Conservation (phyloP, 2,797 vertebrate genomes). For the Rallus crepitans region DNA sequence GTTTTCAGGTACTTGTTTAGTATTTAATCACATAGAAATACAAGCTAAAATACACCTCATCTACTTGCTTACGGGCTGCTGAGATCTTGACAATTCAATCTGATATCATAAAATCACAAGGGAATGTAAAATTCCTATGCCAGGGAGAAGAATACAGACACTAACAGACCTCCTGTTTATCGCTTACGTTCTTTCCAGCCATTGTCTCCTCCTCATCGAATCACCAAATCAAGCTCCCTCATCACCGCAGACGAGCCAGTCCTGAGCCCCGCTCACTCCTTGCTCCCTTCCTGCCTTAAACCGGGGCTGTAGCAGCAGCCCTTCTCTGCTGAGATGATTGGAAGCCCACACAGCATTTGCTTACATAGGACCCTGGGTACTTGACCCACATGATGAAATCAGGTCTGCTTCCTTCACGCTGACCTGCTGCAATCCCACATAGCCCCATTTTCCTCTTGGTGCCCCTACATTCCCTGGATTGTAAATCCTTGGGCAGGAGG, state of each 20-base stretch:
- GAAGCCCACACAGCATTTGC: background rate
- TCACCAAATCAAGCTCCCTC: background rate
- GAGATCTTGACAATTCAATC: background rate
- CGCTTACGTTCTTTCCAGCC: background rate
- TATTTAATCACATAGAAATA: background rate
- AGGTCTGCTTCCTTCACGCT: background rate
- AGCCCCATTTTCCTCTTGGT: background rate
- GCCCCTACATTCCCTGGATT: background rate
- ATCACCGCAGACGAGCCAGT: rapidly evolving
- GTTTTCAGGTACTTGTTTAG: background rate
- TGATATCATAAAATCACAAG: background rate
- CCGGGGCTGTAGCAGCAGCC: background rate
- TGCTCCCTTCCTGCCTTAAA: background rate
- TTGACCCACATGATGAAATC: background rate
- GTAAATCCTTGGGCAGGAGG: background rate
- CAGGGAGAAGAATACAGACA: background rate
- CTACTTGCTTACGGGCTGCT: background rate
- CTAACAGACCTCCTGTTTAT: background rate
- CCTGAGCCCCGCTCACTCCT: background rate
- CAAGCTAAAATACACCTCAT: background rate
- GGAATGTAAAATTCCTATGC: background rate
- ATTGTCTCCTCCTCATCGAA: background rate
- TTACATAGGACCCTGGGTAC: background rate
- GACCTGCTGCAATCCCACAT: background rate
- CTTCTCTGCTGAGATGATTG: background rate